phyloP scores from a whole-genome alignment of 1,140 invertebrate species.

The Conus ventricosus region DNA sequence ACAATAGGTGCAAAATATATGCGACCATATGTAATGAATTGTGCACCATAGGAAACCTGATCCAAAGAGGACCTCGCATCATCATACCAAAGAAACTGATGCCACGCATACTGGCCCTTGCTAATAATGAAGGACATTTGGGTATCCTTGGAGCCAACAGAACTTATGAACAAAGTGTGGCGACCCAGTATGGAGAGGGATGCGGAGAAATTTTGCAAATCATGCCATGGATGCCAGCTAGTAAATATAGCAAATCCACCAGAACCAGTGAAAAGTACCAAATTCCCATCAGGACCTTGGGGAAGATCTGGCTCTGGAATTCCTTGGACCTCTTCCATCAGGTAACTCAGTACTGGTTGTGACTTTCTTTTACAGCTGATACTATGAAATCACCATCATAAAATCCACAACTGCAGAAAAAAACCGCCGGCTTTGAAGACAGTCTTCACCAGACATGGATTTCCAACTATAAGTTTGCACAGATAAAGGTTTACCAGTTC shows the following conservation, averaged over 20 bases:
- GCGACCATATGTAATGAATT: no score
- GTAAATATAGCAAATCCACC: no score
- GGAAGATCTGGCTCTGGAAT: slow-evolving; percentile 45
- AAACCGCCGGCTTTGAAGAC: slow-evolving; percentile 20
- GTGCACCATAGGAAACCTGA: no score
- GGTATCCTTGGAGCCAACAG: no score
- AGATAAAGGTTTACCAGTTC: slow-evolving; percentile 49
- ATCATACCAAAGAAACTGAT: slow-evolving; percentile 13
- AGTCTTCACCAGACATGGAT: slow-evolving; percentile 47
- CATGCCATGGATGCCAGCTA: no score
- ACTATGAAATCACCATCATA: slow-evolving; percentile 46
- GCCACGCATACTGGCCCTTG: no score
- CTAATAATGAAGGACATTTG: not conserved
- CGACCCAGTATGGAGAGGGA: no score
- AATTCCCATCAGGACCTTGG: slow-evolving; percentile 43
- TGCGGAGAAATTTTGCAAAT: no score
- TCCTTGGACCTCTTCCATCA: slow-evolving; percentile 49
- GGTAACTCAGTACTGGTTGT: slow-evolving; percentile 46
- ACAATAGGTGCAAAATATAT: no score
- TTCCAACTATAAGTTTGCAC: slow-evolving; percentile 29
- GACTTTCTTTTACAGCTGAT: slow-evolving; percentile 47
- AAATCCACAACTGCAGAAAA: slow-evolving; percentile 39
- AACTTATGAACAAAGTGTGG: no score
- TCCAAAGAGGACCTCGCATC: no score
- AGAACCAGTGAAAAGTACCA: slow-evolving; percentile 35